Conservation (phyloP, 2,113 vertebrate species). For the Chitala chitala region DNA sequence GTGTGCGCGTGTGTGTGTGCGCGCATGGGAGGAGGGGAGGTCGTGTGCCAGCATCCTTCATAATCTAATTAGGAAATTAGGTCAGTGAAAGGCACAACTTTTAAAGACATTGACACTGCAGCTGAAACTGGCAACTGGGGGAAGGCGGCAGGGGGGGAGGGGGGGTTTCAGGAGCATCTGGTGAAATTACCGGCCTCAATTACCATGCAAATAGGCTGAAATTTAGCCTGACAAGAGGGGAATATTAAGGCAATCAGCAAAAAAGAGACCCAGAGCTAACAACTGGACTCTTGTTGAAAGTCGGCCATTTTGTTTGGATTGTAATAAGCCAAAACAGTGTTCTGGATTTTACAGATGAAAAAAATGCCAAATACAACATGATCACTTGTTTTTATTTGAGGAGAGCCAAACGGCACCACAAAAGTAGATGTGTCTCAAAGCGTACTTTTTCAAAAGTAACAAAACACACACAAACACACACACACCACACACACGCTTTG, state of each 20-base stretch:
- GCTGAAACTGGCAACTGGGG: not conserved
- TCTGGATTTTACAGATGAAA: not conserved
- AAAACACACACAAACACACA: not conserved
- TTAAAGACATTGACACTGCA: not conserved
- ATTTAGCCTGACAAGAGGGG: not conserved
- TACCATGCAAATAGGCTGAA: conserved; percentile 11
- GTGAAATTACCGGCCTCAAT: conserved; percentile 5
- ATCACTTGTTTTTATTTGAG: conserved; percentile 8
- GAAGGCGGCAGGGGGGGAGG: too few relatives aligned
- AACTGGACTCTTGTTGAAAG: not conserved
- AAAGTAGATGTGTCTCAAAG: not conserved
- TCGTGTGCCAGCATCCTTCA: not conserved
- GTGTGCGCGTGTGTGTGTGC: too few relatives aligned
- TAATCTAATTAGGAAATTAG: not conserved
- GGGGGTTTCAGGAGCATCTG: not conserved
- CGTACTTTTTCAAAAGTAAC: conserved; percentile 1
- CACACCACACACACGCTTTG: not conserved
- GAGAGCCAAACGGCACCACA: not conserved
- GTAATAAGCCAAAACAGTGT: conserved; percentile 9
- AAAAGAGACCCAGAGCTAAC: not conserved
- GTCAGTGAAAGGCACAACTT: not conserved
- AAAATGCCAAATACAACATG: conserved; percentile 10
- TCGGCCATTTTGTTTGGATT: conserved; percentile 5
- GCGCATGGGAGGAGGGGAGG: too few relatives aligned
- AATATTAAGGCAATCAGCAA: not conserved